These are phyloP conservation scores for Clinocottus analis DNA, from an alignment of 2,113 vertebrate species.

Conservation along the genomic window DNA sequence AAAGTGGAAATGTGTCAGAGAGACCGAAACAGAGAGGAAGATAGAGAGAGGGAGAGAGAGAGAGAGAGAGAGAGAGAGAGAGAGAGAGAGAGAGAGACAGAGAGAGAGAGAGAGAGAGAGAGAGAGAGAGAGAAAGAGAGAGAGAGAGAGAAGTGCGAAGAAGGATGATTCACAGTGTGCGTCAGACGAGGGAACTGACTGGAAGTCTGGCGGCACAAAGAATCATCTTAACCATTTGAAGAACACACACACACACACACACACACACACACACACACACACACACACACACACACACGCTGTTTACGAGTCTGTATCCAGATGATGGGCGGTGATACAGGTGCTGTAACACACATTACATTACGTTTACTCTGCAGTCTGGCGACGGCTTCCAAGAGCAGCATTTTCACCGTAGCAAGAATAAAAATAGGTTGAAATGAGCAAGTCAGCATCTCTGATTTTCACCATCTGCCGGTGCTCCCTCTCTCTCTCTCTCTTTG, in stretches of 20 bases:
- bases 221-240: conserved; percentile 67
- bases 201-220: conserved; percentile 64
- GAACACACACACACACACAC: conserved; percentile 22
- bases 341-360: conserved; percentile 1
- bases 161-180: conserved; percentile 78
- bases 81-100: conserved; percentile 30
- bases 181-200: conserved; percentile 76
- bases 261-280: conserved; percentile 31
- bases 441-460: conserved; percentile 60
- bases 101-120: conserved; percentile 26
- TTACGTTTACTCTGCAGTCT: conserved; percentile 13
- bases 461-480: conserved; percentile 28
- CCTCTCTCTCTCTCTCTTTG: conserved; percentile 7
- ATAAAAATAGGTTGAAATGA: conserved; percentile 52
- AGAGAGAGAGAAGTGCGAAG: conserved; percentile 40
- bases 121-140: conserved; percentile 25
- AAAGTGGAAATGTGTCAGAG: conserved; percentile 51
- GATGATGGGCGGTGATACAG: conserved; percentile 6
- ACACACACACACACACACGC: conserved; percentile 20
- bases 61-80: conserved; percentile 25
- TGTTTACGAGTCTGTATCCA: conserved; percentile 43
- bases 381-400: conserved; percentile 7
- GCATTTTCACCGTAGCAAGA: conserved; percentile 31
- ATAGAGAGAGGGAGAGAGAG: too few relatives aligned
- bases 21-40: conserved; percentile 23